Percentiles rank a stretch among this genome's conserved stretches.
Conservation (phyloP, 2,113 vertebrate genomes). For the Irena cyanogastra region DNA sequence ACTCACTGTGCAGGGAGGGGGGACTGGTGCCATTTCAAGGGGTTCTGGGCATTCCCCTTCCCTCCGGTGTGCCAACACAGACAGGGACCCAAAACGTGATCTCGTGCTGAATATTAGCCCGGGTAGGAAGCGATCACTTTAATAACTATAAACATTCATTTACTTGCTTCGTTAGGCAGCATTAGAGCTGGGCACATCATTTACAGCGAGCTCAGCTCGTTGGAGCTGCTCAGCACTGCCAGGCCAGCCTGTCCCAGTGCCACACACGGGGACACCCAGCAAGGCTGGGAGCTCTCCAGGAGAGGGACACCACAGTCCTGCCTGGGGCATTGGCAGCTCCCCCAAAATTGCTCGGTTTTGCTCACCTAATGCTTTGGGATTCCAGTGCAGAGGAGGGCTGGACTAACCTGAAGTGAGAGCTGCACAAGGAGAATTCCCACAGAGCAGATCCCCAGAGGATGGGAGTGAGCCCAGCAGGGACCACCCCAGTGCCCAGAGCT, state of each 20-base stretch:
- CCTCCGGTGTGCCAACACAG: not conserved
- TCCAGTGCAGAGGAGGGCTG: rapidly evolving
- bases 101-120: not conserved
- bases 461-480: not conserved
- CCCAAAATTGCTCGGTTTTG: rapidly evolving
- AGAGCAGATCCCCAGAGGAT: rapidly evolving
- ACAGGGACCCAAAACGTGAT: not conserved
- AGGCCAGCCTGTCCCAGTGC: not conserved
- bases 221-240: not conserved
- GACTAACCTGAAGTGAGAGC: not conserved
- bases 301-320: too few species aligned
- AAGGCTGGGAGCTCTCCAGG: too few species aligned
- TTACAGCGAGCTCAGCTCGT: not conserved
- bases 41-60: not conserved
- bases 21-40: rapidly evolving
- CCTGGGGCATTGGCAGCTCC: not conserved
- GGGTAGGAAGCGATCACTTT: conserved; percentile 37
- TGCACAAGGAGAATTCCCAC: not conserved
- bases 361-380: not conserved
- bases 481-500: too few species aligned
- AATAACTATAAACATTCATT: conserved; percentile 63
- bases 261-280: not conserved
- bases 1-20: not conserved
- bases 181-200: conserved; percentile 46
- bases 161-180: conserved; percentile 53